Percentiles rank a stretch among this genome's conserved stretches.
phyloP scores from a whole-genome alignment of 1,140 invertebrate genomes.

The Babylonia areolata region DNA sequence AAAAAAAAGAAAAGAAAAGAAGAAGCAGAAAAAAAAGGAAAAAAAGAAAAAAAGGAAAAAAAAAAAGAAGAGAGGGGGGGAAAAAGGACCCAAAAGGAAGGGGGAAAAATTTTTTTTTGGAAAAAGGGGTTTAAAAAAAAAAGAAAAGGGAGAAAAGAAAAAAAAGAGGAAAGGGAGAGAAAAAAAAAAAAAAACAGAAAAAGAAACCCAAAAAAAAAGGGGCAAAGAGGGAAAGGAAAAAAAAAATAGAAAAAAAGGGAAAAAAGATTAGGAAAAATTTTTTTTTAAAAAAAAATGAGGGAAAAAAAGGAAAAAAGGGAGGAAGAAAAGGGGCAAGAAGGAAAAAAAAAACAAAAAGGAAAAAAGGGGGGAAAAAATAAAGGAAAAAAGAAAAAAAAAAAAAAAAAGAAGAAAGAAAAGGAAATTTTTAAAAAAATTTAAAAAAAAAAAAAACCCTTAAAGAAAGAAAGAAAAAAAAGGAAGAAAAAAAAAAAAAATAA shows the following conservation, averaged over 20 bases:
- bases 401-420: background rate
- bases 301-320: background rate
- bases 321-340: background rate
- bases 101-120: no score
- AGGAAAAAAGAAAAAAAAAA: background rate
- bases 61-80: no score
- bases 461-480: no score
- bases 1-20: no score
- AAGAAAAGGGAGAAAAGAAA: no score
- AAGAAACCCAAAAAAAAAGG: background rate
- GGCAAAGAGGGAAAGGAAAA: background rate
- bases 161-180: background rate
- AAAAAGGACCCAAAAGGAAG: no score
- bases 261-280: no score
- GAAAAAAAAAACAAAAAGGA: background rate
- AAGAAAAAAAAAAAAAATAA: no score
- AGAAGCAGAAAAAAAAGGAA: no score
- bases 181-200: background rate
- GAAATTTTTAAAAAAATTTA: background rate
- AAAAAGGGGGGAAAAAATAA: background rate
- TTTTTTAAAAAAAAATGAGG: background rate
- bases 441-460: background rate
- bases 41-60: no score
- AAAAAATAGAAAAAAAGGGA: background rate
- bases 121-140: no score